phyloP scores from a whole-genome alignment of 2,888 invertebrate genomes.

The Xestia ashworthii region DNA sequence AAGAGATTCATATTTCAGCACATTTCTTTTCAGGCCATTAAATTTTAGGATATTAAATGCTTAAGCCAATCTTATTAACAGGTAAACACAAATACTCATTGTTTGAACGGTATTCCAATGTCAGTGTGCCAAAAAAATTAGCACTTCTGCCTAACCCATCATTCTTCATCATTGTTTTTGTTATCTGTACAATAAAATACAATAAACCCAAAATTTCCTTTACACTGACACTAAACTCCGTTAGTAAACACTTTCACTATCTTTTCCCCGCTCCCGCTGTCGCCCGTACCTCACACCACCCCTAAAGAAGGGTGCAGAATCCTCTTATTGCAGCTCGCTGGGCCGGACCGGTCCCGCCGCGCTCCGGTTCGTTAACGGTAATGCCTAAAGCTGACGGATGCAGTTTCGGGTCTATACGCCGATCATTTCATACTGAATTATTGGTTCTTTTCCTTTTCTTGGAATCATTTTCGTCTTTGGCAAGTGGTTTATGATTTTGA shows the following conservation, averaged over 20 bases:
- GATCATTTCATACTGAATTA: constrained; percentile 68
- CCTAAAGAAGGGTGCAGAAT: constrained; percentile 85
- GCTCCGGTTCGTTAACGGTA: constrained; percentile 84
- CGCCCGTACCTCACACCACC: constrained; percentile 65
- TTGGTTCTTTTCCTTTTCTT: constrained; percentile 48
- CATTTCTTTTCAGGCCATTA: not conserved
- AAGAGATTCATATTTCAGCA: not conserved
- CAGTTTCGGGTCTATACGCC: constrained; percentile 82
- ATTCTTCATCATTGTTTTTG: too few relatives aligned
- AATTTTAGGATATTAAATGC: not conserved
- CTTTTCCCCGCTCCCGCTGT: not conserved
- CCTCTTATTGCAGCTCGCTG: constrained; percentile 90
- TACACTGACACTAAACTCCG: not conserved
- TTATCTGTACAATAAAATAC: not conserved
- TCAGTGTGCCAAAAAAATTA: not conserved
- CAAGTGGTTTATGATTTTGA: not conserved
- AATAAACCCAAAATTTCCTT: not conserved
- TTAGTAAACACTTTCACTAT: constrained; percentile 25
- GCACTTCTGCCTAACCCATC: not conserved
- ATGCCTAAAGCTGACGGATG: constrained; percentile 85
- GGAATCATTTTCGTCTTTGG: constrained; percentile 16
- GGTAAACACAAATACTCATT: not conserved
- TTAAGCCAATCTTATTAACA: not conserved
- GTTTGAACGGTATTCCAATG: not conserved
- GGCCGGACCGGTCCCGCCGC: constrained; percentile 73